A percentile compares a stretch with the other conserved stretches of the same genome.
Evolutionary conservation across 2,797 vertebrate species (phyloP).

Genomic region (Pseudochromis fuscus): DNA sequence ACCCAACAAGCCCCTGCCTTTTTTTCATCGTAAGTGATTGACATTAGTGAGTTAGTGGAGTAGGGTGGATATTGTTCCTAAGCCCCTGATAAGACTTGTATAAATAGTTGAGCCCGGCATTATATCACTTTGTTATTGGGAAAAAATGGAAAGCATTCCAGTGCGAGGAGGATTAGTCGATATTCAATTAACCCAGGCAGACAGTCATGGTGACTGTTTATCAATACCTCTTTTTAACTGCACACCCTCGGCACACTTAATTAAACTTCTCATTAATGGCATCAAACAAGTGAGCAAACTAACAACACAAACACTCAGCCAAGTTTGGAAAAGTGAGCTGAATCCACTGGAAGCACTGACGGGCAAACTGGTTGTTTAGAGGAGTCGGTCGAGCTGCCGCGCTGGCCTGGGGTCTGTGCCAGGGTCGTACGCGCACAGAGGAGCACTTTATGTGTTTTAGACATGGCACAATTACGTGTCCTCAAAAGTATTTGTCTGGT

Average conservation of each 20-base stretch:
- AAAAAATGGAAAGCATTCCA: slow-evolving; percentile 69
- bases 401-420: slow-evolving; percentile 14
- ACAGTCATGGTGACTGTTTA: slow-evolving; percentile 76
- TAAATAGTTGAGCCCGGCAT: slow-evolving; percentile 63
- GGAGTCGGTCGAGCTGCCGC: slow-evolving; percentile 15
- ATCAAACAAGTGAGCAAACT: slow-evolving; percentile 73
- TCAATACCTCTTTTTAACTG: slow-evolving; percentile 82
- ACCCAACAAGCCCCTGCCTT: slow-evolving; percentile 15
- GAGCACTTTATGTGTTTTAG: slow-evolving; percentile 49
- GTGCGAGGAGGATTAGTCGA: slow-evolving; percentile 76
- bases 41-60: slow-evolving; percentile 39
- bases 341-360: slow-evolving; percentile 23
- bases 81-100: slow-evolving; percentile 63
- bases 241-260: slow-evolving; percentile 75
- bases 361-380: slow-evolving; percentile 28
- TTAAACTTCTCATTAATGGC: slow-evolving; percentile 80
- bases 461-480: slow-evolving; percentile 40
- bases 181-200: slow-evolving; percentile 85
- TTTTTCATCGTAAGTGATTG: slow-evolving; percentile 31
- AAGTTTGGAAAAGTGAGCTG: slow-evolving; percentile 56
- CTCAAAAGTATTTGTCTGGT: slow-evolving; percentile 56
- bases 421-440: slow-evolving; percentile 38
- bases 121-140: slow-evolving; percentile 69
- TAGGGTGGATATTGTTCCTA: slow-evolving; percentile 57
- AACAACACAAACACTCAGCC: slow-evolving; percentile 54